phyloP scores from a whole-genome alignment of 1,140 invertebrate genomes.

The Anastrepha obliqua region DNA sequence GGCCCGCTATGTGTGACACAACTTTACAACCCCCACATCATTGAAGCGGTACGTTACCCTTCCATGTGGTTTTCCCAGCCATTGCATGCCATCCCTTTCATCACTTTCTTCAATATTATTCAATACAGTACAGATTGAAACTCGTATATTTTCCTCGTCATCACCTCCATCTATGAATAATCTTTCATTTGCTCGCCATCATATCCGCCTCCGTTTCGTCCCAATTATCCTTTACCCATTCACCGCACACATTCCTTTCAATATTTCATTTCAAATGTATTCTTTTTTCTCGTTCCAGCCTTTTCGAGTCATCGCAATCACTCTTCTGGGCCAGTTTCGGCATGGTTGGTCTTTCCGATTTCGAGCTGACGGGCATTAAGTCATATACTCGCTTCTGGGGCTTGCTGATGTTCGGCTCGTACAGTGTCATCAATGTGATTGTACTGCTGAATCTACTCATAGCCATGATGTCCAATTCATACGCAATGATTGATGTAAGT shows the following conservation, averaged over 20 bases:
- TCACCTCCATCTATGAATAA: not conserved
- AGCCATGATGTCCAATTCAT: conserved; percentile 94
- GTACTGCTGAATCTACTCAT: conserved; percentile 90
- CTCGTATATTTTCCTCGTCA: not conserved
- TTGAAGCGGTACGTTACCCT: too few relatives aligned
- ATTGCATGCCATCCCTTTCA: too few relatives aligned
- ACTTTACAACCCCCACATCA: too few relatives aligned
- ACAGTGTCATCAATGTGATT: conserved; percentile 90
- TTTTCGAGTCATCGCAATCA: conserved; percentile 93
- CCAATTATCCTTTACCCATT: conserved; percentile 12
- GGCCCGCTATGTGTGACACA: too few relatives aligned
- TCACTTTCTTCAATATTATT: too few relatives aligned
- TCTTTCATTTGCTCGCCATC: conserved; percentile 18
- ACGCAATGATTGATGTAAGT: conserved; percentile 82
- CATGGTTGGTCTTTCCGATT: conserved; percentile 86
- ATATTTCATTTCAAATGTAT: not conserved
- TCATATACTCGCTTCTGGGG: conserved; percentile 88
- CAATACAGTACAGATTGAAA: not conserved
- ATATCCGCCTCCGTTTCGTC: not conserved
- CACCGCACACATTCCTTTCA: conserved; percentile 13
- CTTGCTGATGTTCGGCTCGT: conserved; percentile 87
- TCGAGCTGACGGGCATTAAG: conserved; percentile 85
- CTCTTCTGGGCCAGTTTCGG: conserved; percentile 94
- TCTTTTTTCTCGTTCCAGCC: conserved; percentile 75
- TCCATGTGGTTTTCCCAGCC: too few relatives aligned